Evolutionary conservation across 2,888 invertebrate genomes (phyloP).

Genomic region (Drosophila testacea): DNA sequence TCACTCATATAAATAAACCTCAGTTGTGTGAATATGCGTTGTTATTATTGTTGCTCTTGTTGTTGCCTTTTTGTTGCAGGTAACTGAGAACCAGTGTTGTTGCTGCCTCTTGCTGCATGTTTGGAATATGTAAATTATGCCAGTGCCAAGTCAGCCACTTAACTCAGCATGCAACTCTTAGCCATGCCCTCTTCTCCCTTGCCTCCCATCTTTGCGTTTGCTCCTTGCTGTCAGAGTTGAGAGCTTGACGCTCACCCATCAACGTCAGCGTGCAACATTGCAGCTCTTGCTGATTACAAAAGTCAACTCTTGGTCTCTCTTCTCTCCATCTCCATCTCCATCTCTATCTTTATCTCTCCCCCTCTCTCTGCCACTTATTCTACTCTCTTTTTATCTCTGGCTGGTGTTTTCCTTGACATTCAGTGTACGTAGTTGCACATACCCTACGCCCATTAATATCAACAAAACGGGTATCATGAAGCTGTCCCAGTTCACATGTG

Average conservation of each 20-base stretch:
- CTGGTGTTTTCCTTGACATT: slow-evolving; percentile 22
- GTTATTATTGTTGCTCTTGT: slow-evolving; percentile 7
- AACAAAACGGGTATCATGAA: background rate
- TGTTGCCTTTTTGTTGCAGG: slow-evolving; percentile 35
- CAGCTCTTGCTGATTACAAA: slow-evolving; percentile 67
- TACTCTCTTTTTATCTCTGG: slow-evolving; percentile 14
- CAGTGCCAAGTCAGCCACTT: slow-evolving; percentile 77
- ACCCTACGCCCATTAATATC: slow-evolving; percentile 26
- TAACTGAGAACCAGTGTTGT: slow-evolving; percentile 57
- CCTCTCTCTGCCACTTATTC: background rate
- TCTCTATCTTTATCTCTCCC: slow-evolving; percentile 1
- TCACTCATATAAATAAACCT: slow-evolving; percentile 76
- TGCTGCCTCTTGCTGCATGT: slow-evolving; percentile 52
- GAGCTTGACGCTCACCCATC: slow-evolving; percentile 43
- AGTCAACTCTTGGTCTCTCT: slow-evolving; percentile 63
- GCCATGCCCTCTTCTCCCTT: background rate
- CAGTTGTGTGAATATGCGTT: slow-evolving; percentile 11
- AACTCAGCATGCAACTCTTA: slow-evolving; percentile 38
- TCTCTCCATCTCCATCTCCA: background rate
- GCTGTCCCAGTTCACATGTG: slow-evolving; percentile 6
- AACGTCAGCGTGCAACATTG: slow-evolving; percentile 39
- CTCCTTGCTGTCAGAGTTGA: slow-evolving; percentile 34
- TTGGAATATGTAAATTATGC: slow-evolving; percentile 78
- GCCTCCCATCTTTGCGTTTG: background rate
- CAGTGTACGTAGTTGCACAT: slow-evolving; percentile 27